Evolutionary conservation across 2,888 invertebrate genomes (phyloP).

Genomic region (Trissonchulus sp.): DNA sequence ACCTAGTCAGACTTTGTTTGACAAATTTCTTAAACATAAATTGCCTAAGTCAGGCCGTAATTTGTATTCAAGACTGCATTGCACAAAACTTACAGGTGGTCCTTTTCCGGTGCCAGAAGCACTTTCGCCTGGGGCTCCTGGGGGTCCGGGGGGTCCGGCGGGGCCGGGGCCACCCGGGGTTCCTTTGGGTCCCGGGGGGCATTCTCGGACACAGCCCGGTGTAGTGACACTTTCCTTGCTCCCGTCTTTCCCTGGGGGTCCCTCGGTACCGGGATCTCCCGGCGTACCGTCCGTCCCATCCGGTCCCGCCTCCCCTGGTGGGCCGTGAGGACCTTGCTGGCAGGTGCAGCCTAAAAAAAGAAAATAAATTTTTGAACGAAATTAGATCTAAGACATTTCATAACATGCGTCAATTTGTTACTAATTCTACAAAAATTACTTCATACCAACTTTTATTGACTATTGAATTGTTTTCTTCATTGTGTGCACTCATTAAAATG

Average conservation of each 20-base stretch:
- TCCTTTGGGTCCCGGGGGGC: not conserved
- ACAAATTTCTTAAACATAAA: too few relatives aligned
- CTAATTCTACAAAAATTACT: too few relatives aligned
- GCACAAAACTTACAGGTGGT: not conserved
- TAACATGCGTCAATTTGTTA: too few relatives aligned
- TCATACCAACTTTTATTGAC: too few relatives aligned
- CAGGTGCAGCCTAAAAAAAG: slow-evolving; percentile 30
- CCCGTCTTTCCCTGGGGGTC: not conserved
- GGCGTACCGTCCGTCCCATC: slow-evolving; percentile 29
- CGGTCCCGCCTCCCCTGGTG: slow-evolving; percentile 33
- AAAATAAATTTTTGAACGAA: too few relatives aligned
- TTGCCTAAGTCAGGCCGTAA: too few relatives aligned
- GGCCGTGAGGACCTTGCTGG: slow-evolving; percentile 27
- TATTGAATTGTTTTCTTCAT: too few relatives aligned
- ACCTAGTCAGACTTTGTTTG: too few relatives aligned
- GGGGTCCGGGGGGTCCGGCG: slow-evolving; percentile 33
- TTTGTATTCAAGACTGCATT: too few relatives aligned
- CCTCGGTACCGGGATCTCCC: not conserved
- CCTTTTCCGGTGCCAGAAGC: not conserved
- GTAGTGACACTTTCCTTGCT: not conserved
- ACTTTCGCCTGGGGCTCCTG: slow-evolving; percentile 26
- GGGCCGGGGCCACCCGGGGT: slow-evolving; percentile 18
- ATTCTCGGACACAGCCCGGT: not conserved
- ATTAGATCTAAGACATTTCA: too few relatives aligned
- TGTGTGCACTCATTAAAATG: too few relatives aligned